Base-by-base conservation (phyloP, 2,888 invertebrate species). In the Clunio marinus region DNA sequence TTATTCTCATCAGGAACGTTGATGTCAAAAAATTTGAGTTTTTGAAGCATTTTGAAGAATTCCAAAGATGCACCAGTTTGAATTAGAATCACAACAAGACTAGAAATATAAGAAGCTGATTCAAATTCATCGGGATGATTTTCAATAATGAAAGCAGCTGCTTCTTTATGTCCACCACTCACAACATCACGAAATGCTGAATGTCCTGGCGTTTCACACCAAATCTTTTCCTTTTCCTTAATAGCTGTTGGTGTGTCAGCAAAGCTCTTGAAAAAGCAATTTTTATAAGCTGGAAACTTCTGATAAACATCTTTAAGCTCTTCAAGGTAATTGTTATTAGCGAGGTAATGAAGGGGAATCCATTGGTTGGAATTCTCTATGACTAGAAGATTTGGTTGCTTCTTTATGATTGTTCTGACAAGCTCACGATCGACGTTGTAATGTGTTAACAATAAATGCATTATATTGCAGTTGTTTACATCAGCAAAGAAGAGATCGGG, bases 121-220 rank as follows among this genome's bases (percentile, higher is more conserved):
- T 32, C 37, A 25, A 60, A 60, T 15, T 60, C 35, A 13, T 60
- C 60, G 2, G 32, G 22, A 35, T 60, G 60, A 15, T 5, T 60
- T 5, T 60, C 60, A 2, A 60, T 1, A 17, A 60, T 22, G 32
- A 60, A 60, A 7, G 28, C 60, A 8, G 60, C 60, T 10, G 22
- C 20, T n/a, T 32, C 25, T 4, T 10, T n/a, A 15, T 15, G 15
- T 4, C 32, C 1, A 8, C 8, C 5, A 10, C 2, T 2, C 8
- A 60, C 13, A 2, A 60, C 37, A 20, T 32, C 37, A 5, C 7
- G 15, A 10, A 60, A 60, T 35, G 37, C 32, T 2, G 7, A 1
- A 17, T 60, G 32, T 15, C 60, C 60, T 17, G 60, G 27, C 25
- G 57, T 57, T 25, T 24, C n/a, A 27, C 57, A 57, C 57, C 25